These are phyloP conservation scores for Cryptomyrus ogoouensis DNA, from an alignment of 2,113 vertebrate species.

Conservation along the genomic window DNA sequence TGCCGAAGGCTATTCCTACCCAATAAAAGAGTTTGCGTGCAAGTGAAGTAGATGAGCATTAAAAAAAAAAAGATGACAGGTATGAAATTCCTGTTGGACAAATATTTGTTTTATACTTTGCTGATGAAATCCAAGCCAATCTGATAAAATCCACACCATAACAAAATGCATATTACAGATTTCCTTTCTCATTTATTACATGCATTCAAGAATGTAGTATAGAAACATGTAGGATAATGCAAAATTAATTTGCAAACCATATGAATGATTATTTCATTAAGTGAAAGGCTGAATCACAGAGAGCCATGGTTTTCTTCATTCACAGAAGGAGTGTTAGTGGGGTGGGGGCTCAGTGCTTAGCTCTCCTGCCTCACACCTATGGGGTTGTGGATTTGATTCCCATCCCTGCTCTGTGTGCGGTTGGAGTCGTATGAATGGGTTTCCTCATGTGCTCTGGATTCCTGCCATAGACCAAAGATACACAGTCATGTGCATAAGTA, in stretches of 20 bases:
- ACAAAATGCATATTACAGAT: neutral
- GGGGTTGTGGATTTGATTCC: neutral
- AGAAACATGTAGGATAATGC: neutral
- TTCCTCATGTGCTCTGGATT: neutral
- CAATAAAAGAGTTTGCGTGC: neutral
- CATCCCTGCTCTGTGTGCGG: neutral
- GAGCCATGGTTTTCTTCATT: neutral
- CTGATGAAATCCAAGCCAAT: neutral
- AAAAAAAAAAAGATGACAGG: neutral
- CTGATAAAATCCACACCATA: neutral
- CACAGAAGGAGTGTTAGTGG: neutral
- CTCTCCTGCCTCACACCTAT: neutral
- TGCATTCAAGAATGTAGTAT: neutral
- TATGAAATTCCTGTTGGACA: neutral
- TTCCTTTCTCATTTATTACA: neutral
- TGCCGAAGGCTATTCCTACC: neutral
- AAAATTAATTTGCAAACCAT: neutral
- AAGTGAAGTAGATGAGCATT: neutral
- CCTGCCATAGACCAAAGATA: neutral
- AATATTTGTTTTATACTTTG: neutral
- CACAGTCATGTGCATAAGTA: neutral
- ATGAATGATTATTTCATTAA: neutral
- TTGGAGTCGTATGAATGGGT: neutral
- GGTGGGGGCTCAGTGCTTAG: neutral
- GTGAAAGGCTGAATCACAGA: neutral